Percentiles rank a stretch among this genome's conserved stretches.
Evolutionary conservation across 2,888 invertebrate genomes (phyloP).

Genomic region (Eurytoma californica): DNA sequence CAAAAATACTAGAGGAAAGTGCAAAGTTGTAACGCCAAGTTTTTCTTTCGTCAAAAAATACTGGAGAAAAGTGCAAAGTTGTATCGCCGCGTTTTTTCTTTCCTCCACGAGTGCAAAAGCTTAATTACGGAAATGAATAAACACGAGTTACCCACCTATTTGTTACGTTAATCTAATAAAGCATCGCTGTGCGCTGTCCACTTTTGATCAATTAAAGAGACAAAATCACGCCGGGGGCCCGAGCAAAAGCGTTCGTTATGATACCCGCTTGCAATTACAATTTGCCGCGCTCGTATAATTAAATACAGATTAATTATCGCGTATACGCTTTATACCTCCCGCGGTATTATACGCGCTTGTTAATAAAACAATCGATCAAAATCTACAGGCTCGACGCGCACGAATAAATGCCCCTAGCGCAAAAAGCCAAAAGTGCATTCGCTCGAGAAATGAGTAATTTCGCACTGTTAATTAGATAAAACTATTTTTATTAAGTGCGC

Average conservation of each 20-base stretch:
- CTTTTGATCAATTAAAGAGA: conserved; percentile 54
- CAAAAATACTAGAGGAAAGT: no score
- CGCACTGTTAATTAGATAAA: no score
- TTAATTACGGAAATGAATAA: not conserved
- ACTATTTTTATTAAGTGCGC: no score
- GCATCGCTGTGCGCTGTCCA: conserved; percentile 21
- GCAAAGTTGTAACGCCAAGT: no score
- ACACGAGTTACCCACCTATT: conserved; percentile 4
- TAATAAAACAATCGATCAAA: conserved; percentile 52
- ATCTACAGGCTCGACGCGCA: not conserved
- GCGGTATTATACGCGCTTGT: conserved; percentile 18
- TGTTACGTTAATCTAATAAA: conserved; percentile 43
- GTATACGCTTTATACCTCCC: not conserved
- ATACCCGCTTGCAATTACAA: conserved; percentile 35
- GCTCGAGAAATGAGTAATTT: no score
- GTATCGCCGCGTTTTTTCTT: no score
- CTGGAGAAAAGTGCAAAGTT: no score
- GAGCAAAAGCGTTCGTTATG: conserved; percentile 27
- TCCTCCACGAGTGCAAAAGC: no score
- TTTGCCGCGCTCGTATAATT: conserved; percentile 40
- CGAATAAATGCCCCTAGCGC: not conserved
- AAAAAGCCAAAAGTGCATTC: no score
- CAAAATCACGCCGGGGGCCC: conserved; percentile 36
- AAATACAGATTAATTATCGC: conserved; percentile 50
- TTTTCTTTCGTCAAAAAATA: no score